phyloP scores from a whole-genome alignment of 2,888 invertebrate genomes.

The Chloroclysta siterata region DNA sequence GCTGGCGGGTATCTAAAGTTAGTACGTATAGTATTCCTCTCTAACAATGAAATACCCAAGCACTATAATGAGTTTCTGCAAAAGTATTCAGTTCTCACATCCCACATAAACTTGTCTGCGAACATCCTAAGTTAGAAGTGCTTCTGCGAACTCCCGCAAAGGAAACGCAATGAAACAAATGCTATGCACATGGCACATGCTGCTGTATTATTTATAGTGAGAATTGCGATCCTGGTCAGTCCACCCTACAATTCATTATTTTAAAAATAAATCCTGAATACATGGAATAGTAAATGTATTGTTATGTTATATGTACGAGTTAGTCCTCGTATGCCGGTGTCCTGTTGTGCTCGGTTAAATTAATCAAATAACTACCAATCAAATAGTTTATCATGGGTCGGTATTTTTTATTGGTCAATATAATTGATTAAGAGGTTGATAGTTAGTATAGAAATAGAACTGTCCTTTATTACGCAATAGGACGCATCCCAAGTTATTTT shows the following conservation, averaged over 20 bases:
- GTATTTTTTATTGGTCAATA: background rate
- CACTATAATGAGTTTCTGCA: conserved; percentile 8
- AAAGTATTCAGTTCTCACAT: conserved; percentile 32
- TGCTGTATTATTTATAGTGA: conserved; percentile 54
- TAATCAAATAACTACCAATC: background rate
- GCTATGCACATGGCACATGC: conserved; percentile 62
- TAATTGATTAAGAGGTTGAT: too few species aligned
- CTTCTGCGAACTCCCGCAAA: conserved; percentile 62
- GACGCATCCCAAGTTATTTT: too few species aligned
- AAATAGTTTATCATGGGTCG: background rate
- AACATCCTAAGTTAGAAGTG: conserved; percentile 47
- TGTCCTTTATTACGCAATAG: too few species aligned
- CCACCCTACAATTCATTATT: background rate
- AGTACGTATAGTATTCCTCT: background rate
- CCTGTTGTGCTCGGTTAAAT: background rate
- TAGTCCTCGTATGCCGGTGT: background rate
- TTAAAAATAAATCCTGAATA: background rate
- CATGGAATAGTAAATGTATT: background rate
- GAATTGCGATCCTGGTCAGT: conserved; percentile 37
- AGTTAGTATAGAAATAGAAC: too few species aligned
- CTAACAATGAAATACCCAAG: background rate
- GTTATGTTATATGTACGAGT: background rate
- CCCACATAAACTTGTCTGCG: conserved; percentile 32
- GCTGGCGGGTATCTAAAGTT: too few species aligned
- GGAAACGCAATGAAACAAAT: conserved; percentile 64